Conservation (phyloP, 2,888 invertebrate genomes). For the Thereva unica region DNA sequence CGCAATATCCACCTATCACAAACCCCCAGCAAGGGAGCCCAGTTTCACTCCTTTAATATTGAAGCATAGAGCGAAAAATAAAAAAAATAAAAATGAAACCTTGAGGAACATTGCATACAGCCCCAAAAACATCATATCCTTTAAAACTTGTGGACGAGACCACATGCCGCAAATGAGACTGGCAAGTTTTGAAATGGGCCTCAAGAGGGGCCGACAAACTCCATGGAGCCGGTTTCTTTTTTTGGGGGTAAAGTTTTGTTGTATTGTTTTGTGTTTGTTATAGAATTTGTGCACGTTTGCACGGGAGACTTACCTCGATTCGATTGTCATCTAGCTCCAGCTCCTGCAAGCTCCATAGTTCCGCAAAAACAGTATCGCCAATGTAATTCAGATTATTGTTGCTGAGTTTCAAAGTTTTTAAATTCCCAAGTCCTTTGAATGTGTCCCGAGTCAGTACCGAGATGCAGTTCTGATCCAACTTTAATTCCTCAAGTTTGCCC, state of each 20-base stretch:
- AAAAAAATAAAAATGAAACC: no score
- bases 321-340: conserved; percentile 71
- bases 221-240: no score
- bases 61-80: no score
- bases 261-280: not conserved
- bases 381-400: conserved; percentile 76
- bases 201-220: no score
- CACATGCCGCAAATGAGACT: no score
- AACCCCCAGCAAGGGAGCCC: no score
- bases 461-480: conserved; percentile 78
- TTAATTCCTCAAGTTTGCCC: conserved; percentile 75
- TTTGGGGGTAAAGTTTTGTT: not conserved
- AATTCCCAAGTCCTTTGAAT: conserved; percentile 75
- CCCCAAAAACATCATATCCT: no score
- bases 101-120: no score
- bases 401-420: conserved; percentile 74
- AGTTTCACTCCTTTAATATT: no score
- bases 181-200: no score
- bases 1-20: no score
- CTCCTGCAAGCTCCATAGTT: conserved; percentile 74
- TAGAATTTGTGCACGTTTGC: not conserved
- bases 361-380: conserved; percentile 78
- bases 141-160: no score
- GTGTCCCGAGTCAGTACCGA: conserved; percentile 75
- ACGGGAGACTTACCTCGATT: conserved; percentile 60